A percentile compares a stretch with the other conserved stretches of the same genome.
Evolutionary conservation across 1,140 invertebrate species (phyloP).

Genomic region (Dinothrombium tinctorium): DNA sequence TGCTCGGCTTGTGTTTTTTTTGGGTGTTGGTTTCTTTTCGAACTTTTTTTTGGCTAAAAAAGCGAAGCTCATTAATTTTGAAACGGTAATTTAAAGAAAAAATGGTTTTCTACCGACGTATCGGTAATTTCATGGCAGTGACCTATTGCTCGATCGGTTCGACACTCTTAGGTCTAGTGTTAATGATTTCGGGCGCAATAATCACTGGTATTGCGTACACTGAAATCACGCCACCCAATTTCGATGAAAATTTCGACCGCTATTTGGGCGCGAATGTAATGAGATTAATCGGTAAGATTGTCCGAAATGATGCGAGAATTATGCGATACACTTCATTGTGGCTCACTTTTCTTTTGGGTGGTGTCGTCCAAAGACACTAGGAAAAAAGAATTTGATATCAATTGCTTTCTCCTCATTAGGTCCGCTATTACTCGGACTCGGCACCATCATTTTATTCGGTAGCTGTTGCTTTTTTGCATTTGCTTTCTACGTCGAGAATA

Average conservation of each 20-base stretch:
- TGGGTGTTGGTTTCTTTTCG: too few species aligned
- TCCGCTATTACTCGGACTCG: background rate
- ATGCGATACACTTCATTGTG: background rate
- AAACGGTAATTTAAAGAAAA: too few species aligned
- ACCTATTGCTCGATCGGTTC: conserved; percentile 2
- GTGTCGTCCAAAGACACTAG: background rate
- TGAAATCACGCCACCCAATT: conserved; percentile 16
- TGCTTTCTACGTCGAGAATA: too few species aligned
- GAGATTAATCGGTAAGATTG: conserved; percentile 12
- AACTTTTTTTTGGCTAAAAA: too few species aligned
- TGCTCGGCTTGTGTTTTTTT: too few species aligned
- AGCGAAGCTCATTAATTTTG: too few species aligned
- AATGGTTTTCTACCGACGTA: conserved; percentile 4
- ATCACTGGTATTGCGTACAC: conserved; percentile 16
- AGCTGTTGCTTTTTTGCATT: background rate
- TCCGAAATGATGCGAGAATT: background rate
- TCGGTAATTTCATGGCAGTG: conserved; percentile 6
- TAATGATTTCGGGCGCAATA: conserved; percentile 15
- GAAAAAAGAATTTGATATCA: background rate
- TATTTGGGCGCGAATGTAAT: conserved; percentile 15
- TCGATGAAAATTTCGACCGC: conserved; percentile 17
- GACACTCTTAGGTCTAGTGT: conserved; percentile 8
- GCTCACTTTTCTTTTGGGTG: background rate
- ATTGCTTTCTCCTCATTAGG: background rate
- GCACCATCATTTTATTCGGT: background rate